Conservation (phyloP, 1,140 invertebrate genomes). For the Drosophila bifasciata region DNA sequence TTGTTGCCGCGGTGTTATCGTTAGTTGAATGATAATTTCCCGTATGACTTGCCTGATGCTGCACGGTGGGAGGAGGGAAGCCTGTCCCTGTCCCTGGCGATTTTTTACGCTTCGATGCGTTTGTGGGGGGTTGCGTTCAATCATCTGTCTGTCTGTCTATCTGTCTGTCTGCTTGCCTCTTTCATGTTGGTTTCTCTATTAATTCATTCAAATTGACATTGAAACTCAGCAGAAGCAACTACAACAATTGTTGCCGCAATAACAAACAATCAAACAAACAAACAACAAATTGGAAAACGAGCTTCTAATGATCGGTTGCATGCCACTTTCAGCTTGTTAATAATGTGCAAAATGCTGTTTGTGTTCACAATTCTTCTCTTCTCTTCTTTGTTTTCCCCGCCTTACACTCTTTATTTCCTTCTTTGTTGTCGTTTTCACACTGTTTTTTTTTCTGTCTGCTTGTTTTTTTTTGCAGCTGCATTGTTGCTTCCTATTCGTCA, state of each 20-base stretch:
- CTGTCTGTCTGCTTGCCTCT: slow-evolving; percentile 20
- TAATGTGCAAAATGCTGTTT: slow-evolving; percentile 81
- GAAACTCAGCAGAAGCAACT: slow-evolving; percentile 53
- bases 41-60: slow-evolving; percentile 12
- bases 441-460: slow-evolving; percentile 12
- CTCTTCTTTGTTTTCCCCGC: slow-evolving; percentile 53
- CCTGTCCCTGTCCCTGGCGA: slow-evolving; percentile 18
- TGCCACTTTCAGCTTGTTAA: slow-evolving; percentile 63
- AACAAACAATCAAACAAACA: slow-evolving; percentile 10
- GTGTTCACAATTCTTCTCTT: slow-evolving; percentile 69
- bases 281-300: slow-evolving; percentile 74
- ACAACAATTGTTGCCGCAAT: slow-evolving; percentile 20
- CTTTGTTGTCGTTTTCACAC: slow-evolving; percentile 49
- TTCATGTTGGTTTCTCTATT: slow-evolving; percentile 62
- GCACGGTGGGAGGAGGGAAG: too few relatives aligned
- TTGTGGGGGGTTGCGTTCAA: neutral
- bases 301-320: slow-evolving; percentile 78
- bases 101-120: slow-evolving; percentile 69
- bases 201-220: slow-evolving; percentile 82
- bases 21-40: slow-evolving; percentile 68
- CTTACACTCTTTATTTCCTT: slow-evolving; percentile 9
- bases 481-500: slow-evolving; percentile 45
- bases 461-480: slow-evolving; percentile 21
- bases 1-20: slow-evolving; percentile 58
- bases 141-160: neutral